A percentile compares a stretch with the other conserved stretches of the same genome.
phyloP scores from a whole-genome alignment of 2,888 invertebrate species.

The Ceriagrion tenellum region DNA sequence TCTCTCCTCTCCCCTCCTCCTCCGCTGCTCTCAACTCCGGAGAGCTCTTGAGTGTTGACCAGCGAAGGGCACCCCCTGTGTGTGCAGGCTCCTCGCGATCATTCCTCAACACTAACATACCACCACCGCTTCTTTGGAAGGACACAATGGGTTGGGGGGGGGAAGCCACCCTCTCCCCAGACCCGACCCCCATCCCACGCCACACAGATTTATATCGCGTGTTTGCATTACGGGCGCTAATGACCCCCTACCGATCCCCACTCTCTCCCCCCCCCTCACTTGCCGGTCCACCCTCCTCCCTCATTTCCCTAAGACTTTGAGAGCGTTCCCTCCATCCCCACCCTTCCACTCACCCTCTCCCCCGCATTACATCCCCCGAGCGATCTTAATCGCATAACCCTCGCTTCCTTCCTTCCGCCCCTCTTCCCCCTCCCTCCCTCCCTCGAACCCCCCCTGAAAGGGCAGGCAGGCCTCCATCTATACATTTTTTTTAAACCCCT shows the following conservation, averaged over 20 bases:
- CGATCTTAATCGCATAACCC: slow-evolving; percentile 38
- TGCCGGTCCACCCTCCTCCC: neutral
- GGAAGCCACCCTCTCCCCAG: neutral
- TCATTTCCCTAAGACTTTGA: slow-evolving; percentile 16
- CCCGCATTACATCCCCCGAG: neutral
- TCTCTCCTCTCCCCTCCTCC: neutral
- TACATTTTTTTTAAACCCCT: slow-evolving; percentile 44
- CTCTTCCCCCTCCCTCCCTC: neutral
- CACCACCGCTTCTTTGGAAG: neutral
- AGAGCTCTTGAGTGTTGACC: neutral
- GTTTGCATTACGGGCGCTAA: slow-evolving; percentile 62
- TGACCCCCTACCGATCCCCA: slow-evolving; percentile 29
- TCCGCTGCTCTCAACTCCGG: neutral
- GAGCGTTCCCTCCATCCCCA: neutral
- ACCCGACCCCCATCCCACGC: neutral
- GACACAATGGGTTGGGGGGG: neutral
- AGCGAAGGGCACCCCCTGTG: neutral
- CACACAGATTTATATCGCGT: slow-evolving; percentile 52
- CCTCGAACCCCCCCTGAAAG: neutral
- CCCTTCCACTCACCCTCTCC: neutral
- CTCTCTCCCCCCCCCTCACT: neutral
- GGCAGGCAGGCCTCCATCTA: neutral
- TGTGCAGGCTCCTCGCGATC: neutral
- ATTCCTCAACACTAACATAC: neutral
- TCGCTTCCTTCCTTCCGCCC: neutral